Evolutionary conservation across 2,888 invertebrate species (phyloP).

Genomic region (Leptopilina syphax): DNA sequence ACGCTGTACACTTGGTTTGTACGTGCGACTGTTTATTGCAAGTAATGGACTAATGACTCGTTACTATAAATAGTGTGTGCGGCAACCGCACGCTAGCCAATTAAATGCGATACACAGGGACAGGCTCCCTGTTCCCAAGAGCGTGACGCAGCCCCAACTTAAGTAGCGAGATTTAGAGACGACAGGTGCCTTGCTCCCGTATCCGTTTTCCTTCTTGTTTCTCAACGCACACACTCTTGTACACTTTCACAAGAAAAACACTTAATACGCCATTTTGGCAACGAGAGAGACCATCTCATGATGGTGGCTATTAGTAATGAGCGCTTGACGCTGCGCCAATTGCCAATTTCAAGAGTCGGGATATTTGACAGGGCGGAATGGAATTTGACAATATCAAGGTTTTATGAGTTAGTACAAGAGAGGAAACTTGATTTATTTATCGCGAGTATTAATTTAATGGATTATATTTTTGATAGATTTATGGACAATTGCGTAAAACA

Average conservation of each 20-base stretch:
- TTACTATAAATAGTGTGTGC: constrained; percentile 68
- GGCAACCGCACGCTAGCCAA: constrained; percentile 68
- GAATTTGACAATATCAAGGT: constrained; percentile 43
- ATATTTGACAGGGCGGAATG: constrained; percentile 49
- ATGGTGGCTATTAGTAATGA: constrained; percentile 66
- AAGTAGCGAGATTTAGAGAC: constrained; percentile 74
- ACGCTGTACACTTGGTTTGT: constrained; percentile 28
- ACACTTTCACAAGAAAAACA: constrained; percentile 59
- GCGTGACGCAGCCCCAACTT: constrained; percentile 61
- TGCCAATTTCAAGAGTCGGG: constrained; percentile 45
- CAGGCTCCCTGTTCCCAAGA: constrained; percentile 44
- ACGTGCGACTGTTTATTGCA: constrained; percentile 58
- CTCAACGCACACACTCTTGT: neutral
- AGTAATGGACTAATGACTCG: constrained; percentile 71
- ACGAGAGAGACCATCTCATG: constrained; percentile 49
- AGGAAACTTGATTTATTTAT: neutral
- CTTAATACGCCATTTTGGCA: constrained; percentile 67
- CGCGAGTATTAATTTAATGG: neutral
- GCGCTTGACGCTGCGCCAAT: constrained; percentile 65
- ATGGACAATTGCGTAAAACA: neutral
- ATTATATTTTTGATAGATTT: constrained; percentile 16
- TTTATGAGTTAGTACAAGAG: neutral
- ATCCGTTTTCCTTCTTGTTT: constrained; percentile 45
- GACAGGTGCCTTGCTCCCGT: constrained; percentile 69
- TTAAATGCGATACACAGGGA: constrained; percentile 69